Base-by-base conservation (phyloP, 2,888 invertebrate species). In the Volucella inflata region DNA sequence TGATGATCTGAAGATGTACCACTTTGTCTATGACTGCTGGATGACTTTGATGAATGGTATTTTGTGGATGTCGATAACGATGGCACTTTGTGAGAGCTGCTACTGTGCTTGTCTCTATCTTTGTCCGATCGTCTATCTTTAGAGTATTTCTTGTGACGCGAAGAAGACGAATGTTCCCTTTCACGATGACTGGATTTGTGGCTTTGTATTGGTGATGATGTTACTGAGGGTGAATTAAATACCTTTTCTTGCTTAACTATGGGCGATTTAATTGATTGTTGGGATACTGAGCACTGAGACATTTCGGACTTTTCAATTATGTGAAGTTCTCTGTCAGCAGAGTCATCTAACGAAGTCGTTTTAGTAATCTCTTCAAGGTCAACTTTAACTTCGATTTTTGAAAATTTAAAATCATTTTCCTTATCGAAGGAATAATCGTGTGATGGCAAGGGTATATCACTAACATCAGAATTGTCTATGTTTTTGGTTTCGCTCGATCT, bases 91-190 rank as follows among this genome's bases (percentile, higher is more conserved):
- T 89, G 87, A 8, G 87, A 79, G 10, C 88, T 88, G 44, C 89
- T 88, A n/a, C 76, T 84, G 4, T 89, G 87, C 17, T 76, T 88
- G n/a, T 84, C 67, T 10, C 79, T 76, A 4, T 87, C 76, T 11
- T 53, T 82, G 1, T 83, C 79, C 2, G 82, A 77, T 0, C 78
- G 72, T 9, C 60, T 71, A 1, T 87, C 88, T 38, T 81, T 88
- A 4, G 89, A 89, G n/a, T 89, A 88, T 48, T 90, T 91, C 42
- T 90, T 91, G 8, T 89, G 89, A 3, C 89, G 89, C 0, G 90
- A 90, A 4, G 90, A 90, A 0, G 89, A 89, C 1, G 81, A 76
- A 10, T 72, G 77, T 0, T 85, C 81, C 16, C 46, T 76, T 0
- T 85, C 85, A 12, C 81, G 80, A 57, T 70, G 55, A 42, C 60